Base-by-base conservation (phyloP, 2,113 vertebrate genomes). In the Hyperoodon ampullatus region DNA sequence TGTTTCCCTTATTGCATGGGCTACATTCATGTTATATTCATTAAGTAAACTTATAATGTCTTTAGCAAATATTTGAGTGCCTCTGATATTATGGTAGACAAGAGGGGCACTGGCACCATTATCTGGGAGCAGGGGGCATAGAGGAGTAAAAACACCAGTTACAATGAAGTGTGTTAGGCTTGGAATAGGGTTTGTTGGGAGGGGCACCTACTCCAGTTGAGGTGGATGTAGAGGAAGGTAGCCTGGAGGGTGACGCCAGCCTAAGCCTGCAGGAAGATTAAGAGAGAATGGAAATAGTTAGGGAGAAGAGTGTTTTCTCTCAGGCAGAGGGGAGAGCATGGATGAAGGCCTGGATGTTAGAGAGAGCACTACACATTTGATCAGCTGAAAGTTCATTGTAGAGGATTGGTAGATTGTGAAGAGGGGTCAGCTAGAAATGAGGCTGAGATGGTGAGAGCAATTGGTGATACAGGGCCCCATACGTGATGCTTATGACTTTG, bases 401-500 rank as follows among this genome's bases (percentile, higher is more conserved):
- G 55, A 75, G 3, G 10, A 1, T 66, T 63, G 77, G 16, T 91
- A 75, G 95, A 42, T 61, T 83, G 50, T 77, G 44, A 90, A 84
- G 70, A 72, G 72, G 15, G 11, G 24, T 95, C 39, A 33, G 3
- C 21, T 92, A 42, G 50, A 88, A 53, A 35, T 78, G 83, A 74
- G 26, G 53, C 61, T 39, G 65, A 83, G 39, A 15, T 75, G 39
- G 60, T 70, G 72, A 82, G 78, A 87, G 6, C 33, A 82, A 0
- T 71, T 91, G 81, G 63, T 88, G 47, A 14, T 47, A 3, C 7
- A 63, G 39, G 88, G 39, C n/a, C 35, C 42, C 1, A 5, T 18
- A 71, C 78, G 66, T 68, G 61, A 58, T 50, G 63, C 91, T 82
- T 42, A 92, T 80, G 74, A 68, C 92, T 96, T 93, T 94, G 93